A percentile compares a stretch with the other conserved stretches of the same genome.
These are phyloP conservation scores for Megaustenia siamemsis DNA, from an alignment of 2,888 invertebrate genomes.

Conservation along the genomic window DNA sequence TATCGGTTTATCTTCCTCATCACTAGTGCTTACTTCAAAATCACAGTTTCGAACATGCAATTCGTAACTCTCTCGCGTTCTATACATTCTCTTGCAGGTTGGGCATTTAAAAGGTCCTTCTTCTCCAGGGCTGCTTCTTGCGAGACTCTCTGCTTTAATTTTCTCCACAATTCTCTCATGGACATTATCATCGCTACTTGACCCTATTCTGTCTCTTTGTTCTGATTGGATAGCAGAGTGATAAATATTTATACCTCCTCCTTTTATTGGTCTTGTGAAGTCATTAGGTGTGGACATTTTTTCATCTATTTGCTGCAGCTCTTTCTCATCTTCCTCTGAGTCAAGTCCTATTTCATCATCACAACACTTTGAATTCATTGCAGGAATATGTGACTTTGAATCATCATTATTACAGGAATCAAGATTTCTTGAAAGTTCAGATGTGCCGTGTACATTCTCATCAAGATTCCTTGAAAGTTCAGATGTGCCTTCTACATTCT, in stretches of 20 bases:
- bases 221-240: not conserved
- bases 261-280: not conserved
- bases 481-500: not conserved
- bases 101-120: conserved; percentile 88
- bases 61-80: conserved; percentile 79
- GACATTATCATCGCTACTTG: conserved; percentile 30
- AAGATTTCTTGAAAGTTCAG: not conserved
- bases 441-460: not conserved
- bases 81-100: conserved; percentile 87
- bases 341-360: not conserved
- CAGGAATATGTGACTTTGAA: not conserved
- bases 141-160: conserved; percentile 72
- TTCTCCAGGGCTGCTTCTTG: conserved; percentile 75
- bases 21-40: conserved; percentile 79
- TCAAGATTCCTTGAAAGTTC: not conserved
- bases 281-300: not conserved
- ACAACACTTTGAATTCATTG: not conserved
- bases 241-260: not conserved
- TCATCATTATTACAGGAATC: not conserved
- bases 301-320: not conserved
- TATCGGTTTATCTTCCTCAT: conserved; percentile 67
- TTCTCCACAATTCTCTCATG: conserved; percentile 48
- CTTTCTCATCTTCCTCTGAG: conserved; percentile 35
- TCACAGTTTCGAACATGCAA: conserved; percentile 78
- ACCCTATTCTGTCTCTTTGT: not conserved